Conservation (phyloP, 2,113 vertebrate genomes). For the Dolichallabes microphthalmus region DNA sequence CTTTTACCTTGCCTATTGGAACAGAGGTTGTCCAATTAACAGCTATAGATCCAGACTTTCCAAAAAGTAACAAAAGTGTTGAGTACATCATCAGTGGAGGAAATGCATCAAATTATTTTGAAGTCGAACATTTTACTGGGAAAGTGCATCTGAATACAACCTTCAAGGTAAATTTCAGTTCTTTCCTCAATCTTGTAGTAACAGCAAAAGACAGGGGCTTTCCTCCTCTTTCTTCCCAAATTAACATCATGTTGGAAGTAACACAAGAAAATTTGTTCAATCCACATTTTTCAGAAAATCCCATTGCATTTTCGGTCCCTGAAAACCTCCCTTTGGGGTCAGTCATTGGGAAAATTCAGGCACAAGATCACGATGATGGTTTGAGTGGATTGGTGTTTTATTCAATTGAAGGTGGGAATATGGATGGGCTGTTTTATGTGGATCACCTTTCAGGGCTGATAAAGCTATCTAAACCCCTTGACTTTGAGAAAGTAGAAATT, state of each 20-base stretch:
- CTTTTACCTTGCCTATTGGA: constrained; percentile 62
- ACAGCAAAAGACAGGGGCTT: constrained; percentile 65
- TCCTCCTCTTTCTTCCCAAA: constrained; percentile 64
- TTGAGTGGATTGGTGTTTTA: constrained; percentile 69
- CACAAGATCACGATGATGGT: constrained; percentile 69
- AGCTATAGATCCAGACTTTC: constrained; percentile 66
- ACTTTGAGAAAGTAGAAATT: constrained; percentile 65
- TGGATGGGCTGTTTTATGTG: constrained; percentile 63
- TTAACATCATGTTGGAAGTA: constrained; percentile 64
- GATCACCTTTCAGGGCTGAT: constrained; percentile 66
- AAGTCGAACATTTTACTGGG: constrained; percentile 63
- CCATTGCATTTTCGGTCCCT: constrained; percentile 62
- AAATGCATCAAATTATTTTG: constrained; percentile 69
- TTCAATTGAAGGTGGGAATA: constrained; percentile 52
- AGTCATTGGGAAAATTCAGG: constrained; percentile 68
- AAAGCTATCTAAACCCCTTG: constrained; percentile 62
- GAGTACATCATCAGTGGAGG: constrained; percentile 65
- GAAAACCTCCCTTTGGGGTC: constrained; percentile 70
- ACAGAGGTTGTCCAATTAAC: constrained; percentile 63
- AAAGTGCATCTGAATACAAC: constrained; percentile 60
- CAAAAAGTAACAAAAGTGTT: constrained; percentile 50
- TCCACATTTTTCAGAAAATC: constrained; percentile 62
- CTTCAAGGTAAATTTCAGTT: constrained; percentile 53
- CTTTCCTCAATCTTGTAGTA: constrained; percentile 58
- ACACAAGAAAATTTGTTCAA: constrained; percentile 66